Base-by-base conservation (phyloP, 2,113 vertebrate species). In the Hemibagrus wyckioides region DNA sequence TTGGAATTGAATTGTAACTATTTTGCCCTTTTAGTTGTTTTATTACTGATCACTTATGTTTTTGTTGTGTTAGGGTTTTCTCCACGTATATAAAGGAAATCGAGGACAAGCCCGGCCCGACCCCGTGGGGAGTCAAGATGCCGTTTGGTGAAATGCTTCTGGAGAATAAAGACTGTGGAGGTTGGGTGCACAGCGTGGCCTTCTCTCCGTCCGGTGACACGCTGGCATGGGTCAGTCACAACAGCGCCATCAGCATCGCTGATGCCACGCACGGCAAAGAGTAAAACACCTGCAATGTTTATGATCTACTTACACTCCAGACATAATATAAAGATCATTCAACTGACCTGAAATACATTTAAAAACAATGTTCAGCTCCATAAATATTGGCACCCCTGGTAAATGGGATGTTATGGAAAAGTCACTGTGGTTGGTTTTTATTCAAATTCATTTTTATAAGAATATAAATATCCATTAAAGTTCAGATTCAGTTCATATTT, bases 31-130 rank as follows among this genome's bases (percentile, higher is more conserved):
- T n/a, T n/a, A n/a, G n/a, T n/a, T n/a, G n/a, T n/a, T n/a, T n/a
- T n/a, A n/a, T n/a, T n/a, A n/a, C 28, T 48, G 75, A 77, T 19
- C 1, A 0, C 2, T 17, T n/a, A 17, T 52, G 0, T 52, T 52
- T 52, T n/a, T 79, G 48, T 9, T 61, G n/a, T 39, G 9, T 1
- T 17, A 96, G 95, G 88, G 71, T 96, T 33, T 96, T 96, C 84
- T 96, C 96, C 8, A 89, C 95, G 54, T 96, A 96, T 87, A 95
- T 96, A 71, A 96, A 96, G 92, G 96, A 96, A 77, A 96, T 96
- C 0, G 96, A 96, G 92, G 95, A 96, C 10, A 96, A 94, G 85
- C 96, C 96, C 2, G 95, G 95, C 44, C 94, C 96, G 1, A 96
- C 95, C 1, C 87, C 94, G 25, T 96, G 96, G 96, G 95, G 96